These are phyloP conservation scores for Alcedo quadribrachys DNA, from an alignment of 2,797 vertebrate species.

Conservation along the genomic window DNA sequence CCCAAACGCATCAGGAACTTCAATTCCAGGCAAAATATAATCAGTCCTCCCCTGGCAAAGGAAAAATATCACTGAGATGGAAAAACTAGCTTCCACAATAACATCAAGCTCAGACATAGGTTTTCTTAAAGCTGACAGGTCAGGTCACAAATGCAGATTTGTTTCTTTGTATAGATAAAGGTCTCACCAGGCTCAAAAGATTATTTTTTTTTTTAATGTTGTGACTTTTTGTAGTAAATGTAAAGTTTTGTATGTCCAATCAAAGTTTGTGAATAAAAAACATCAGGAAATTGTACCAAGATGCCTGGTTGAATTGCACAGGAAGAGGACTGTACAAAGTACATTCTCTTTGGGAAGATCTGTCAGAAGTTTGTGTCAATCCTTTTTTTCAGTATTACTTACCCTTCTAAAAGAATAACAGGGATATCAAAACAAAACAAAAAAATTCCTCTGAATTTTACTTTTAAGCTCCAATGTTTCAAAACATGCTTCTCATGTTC, in stretches of 20 bases:
- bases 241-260: neutral
- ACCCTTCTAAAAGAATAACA: neutral
- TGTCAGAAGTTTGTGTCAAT: neutral
- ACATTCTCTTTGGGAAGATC: neutral
- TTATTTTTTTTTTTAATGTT: neutral
- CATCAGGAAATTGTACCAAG: neutral
- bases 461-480: neutral
- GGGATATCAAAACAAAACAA: neutral
- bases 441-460: neutral
- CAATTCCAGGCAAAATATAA: neutral
- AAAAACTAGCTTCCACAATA: neutral
- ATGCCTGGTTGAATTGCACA: neutral
- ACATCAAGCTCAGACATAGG: neutral
- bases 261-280: slow-evolving; percentile 1
- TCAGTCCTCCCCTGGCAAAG: neutral
- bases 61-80: neutral
- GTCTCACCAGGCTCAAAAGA: neutral
- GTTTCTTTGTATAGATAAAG: neutral
- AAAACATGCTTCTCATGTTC: neutral
- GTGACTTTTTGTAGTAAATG: neutral
- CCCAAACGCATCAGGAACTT: neutral
- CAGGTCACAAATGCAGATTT: neutral
- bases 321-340: neutral
- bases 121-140: neutral
- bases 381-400: neutral